Base-by-base conservation (phyloP, 2,113 vertebrate genomes). In the Pteropus alecto region DNA sequence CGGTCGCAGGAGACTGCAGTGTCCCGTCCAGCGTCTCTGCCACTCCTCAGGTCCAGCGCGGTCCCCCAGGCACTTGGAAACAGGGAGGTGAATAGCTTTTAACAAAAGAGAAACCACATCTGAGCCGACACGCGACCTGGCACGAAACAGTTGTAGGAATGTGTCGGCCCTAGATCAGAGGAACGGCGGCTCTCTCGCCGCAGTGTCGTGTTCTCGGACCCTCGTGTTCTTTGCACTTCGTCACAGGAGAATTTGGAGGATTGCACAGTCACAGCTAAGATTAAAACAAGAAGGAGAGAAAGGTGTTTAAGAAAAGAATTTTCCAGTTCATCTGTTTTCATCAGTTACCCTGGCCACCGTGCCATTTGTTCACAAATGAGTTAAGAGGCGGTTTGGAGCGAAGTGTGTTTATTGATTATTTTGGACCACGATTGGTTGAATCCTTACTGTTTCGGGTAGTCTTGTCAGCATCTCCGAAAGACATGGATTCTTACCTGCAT, bases 301-400 rank as follows among this genome's bases (percentile, higher is more conserved):
- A 63, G n/a, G 18, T 51, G 56, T 54, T 71, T 56, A 46, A 67
- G 71, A 77, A 74, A 46, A 56, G 7, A 63, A 33, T 56, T 78
- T 56, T 56, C 21, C 18, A 21, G 22, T 73, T 38, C 3, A 26
- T 73, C 67, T 33, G 3, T 83, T 78, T 46, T 12, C 13, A n/a
- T 63, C 26, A 2, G 65, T 74, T 8, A 30, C 26, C 48, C 28
- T 13, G 14, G 1, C 9, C 2, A 0, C 7, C 2, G 46, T 2
- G 46, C 26, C 1, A 0, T 22, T 2, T 0, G 0, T 14, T 70
- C 28, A 71, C 51, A 43, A 15, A 5, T 43, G 28, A 68, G 30
- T 48, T 58, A 12, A 2, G 30, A 54, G 30, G 24, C 54, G 19
- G 38, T 63, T 61, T 33, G 11, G 41, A 33, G 54, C 51, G 41